Evolutionary conservation across 2,797 vertebrate species (phyloP).

Genomic region (Chrosomus eos): DNA sequence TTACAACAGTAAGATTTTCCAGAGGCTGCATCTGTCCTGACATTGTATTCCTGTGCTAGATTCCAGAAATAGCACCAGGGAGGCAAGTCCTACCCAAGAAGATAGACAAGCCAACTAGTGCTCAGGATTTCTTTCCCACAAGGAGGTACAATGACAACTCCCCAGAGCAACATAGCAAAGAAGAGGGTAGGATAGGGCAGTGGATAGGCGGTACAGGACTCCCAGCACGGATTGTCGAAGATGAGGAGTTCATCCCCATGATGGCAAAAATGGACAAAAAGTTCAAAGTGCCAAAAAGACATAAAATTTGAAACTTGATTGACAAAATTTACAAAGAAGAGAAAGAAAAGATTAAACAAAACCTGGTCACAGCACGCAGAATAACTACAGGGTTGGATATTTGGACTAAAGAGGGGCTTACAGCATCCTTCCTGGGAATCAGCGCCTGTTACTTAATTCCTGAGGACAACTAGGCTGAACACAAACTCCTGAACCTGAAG

Average conservation of each 20-base stretch:
- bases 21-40: slow-evolving; percentile 43
- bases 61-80: slow-evolving; percentile 22
- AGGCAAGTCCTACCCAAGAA: slow-evolving; percentile 28
- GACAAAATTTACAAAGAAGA: slow-evolving; percentile 29
- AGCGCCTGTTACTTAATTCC: neutral
- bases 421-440: slow-evolving; percentile 32
- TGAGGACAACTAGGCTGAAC: slow-evolving; percentile 8
- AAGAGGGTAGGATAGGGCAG: neutral
- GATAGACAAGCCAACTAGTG: slow-evolving; percentile 19
- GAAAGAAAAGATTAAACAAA: slow-evolving; percentile 40
- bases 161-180: neutral
- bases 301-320: slow-evolving; percentile 7
- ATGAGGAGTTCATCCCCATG: neutral
- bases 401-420: slow-evolving; percentile 47
- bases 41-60: slow-evolving; percentile 45
- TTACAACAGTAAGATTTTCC: slow-evolving; percentile 34
- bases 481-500: neutral
- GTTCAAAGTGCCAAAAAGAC: neutral
- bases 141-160: slow-evolving; percentile 4
- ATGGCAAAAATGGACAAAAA: slow-evolving; percentile 7
- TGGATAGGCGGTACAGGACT: neutral
- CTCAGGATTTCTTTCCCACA: slow-evolving; percentile 12
- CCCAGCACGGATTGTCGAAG: neutral
- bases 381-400: slow-evolving; percentile 35
- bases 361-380: slow-evolving; percentile 25